Evolutionary conservation across 2,113 vertebrate genomes (phyloP).

Genomic region (Dinomys branickii): DNA sequence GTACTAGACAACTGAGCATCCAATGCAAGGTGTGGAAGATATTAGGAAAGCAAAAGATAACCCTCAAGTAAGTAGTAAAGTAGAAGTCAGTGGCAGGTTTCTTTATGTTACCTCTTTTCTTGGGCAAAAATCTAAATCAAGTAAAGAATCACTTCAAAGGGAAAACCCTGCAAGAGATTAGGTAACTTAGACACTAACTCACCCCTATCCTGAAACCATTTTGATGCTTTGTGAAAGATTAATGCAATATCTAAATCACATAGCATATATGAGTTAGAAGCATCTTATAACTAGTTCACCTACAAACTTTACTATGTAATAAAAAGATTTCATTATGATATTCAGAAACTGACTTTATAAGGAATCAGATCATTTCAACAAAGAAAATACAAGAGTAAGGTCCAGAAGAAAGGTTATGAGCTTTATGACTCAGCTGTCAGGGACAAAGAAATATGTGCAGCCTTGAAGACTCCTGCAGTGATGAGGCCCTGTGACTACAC

Average conservation of each 20-base stretch:
- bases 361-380: neutral
- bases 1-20: neutral
- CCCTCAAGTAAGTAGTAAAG: neutral
- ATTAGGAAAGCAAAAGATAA: neutral
- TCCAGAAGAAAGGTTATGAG: neutral
- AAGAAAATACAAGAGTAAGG: constrained; percentile 26
- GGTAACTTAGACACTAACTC: neutral
- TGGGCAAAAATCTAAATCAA: neutral
- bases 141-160: neutral
- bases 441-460: neutral
- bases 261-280: neutral
- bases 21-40: neutral
- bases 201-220: neutral
- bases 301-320: neutral
- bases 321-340: neutral
- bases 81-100: neutral
- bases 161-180: neutral
- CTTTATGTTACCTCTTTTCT: neutral
- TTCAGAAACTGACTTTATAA: neutral
- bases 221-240: neutral
- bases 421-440: constrained; percentile 54
- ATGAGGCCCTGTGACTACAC: neutral
- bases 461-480: neutral
- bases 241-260: neutral
- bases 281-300: neutral